Conservation (phyloP, 2,797 vertebrate species). For the Schizopygopsis malacanthus region DNA sequence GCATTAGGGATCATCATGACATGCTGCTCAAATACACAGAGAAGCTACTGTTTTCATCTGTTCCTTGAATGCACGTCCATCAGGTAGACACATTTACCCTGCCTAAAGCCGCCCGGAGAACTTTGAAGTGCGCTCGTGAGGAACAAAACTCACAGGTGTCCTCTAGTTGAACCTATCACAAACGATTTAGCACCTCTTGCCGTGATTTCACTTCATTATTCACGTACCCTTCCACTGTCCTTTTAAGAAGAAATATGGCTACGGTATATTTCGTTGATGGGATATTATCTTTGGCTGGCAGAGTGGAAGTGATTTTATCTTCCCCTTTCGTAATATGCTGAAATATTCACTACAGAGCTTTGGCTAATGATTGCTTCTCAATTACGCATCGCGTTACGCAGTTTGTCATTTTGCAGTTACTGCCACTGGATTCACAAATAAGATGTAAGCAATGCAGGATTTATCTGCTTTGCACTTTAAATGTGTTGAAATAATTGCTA, state of each 20-base stretch:
- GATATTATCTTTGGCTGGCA: conserved; percentile 59
- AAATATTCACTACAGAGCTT: conserved; percentile 50
- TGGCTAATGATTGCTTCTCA: conserved; percentile 50
- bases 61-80: conserved; percentile 54
- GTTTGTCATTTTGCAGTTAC: not conserved
- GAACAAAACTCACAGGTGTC: conserved; percentile 55
- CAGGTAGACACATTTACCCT: conserved; percentile 40
- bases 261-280: conserved; percentile 47
- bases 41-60: conserved; percentile 63
- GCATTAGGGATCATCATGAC: conserved; percentile 77
- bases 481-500: not conserved
- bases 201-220: conserved; percentile 51
- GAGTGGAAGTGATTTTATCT: conserved; percentile 54
- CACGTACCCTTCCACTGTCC: conserved; percentile 32
- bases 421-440: conserved; percentile 2
- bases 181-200: conserved; percentile 58
- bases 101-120: conserved; percentile 41
- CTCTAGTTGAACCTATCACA: conserved; percentile 52
- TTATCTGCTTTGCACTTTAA: conserved; percentile 2
- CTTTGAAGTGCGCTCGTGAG: conserved; percentile 38
- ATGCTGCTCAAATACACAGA: conserved; percentile 71
- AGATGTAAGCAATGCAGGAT: not conserved
- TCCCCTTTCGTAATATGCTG: conserved; percentile 21
- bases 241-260: conserved; percentile 55
- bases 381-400: not conserved